Conservation (phyloP, 2,797 vertebrate genomes). For the Moxostoma hubbsi region DNA sequence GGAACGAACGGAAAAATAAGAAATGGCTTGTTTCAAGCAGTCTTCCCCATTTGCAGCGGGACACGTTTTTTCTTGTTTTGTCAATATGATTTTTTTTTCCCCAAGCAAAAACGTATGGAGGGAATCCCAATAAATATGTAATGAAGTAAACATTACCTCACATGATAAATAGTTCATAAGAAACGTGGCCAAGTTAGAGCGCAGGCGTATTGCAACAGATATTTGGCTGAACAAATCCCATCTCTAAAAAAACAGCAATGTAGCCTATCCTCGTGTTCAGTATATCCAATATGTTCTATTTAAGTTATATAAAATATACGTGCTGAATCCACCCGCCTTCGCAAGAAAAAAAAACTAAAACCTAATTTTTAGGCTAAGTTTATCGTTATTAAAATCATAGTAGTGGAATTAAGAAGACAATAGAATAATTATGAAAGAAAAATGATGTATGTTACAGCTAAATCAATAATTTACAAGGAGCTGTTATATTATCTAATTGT, state of each 20-base stretch:
- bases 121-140: conserved; percentile 98
- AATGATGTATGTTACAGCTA: conserved; percentile 86
- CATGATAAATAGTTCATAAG: conserved; percentile 91
- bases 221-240: conserved; percentile 61
- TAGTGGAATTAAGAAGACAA: conserved; percentile 76
- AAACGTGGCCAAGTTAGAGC: conserved; percentile 74
- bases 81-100: conserved; percentile 76
- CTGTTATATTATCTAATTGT: conserved; percentile 69
- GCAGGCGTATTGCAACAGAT: conserved; percentile 67
- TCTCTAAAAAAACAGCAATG: conserved; percentile 1
- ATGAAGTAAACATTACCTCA: conserved; percentile 94
- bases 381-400: conserved; percentile 74
- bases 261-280: conserved; percentile 58
- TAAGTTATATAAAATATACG: conserved; percentile 48
- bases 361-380: conserved; percentile 65
- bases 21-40: conserved; percentile 70
- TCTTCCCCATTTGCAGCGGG: conserved; percentile 70
- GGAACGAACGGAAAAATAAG: conserved; percentile 58
- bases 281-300: conserved; percentile 45
- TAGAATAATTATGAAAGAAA: conserved; percentile 69
- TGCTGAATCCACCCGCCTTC: conserved; percentile 61
- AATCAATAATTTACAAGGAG: conserved; percentile 92
- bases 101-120: conserved; percentile 77
- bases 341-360: conserved; percentile 61
- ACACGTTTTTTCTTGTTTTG: conserved; percentile 73